Base-by-base conservation (phyloP, 1,140 invertebrate species). In the Anoplolepis gracilipes region DNA sequence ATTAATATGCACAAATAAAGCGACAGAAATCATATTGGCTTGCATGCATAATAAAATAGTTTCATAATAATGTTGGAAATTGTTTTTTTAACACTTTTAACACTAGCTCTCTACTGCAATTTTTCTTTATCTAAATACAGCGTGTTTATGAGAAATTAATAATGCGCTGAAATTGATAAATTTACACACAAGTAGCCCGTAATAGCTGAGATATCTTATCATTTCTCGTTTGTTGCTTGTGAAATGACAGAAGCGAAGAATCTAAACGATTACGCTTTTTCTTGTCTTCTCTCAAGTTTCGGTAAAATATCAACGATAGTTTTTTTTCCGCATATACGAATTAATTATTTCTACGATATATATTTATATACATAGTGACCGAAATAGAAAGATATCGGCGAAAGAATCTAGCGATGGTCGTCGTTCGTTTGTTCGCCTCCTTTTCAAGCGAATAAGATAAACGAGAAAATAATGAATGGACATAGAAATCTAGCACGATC, bases 391-490 rank as follows among this genome's bases (percentile, higher is more conserved):
- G 42, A 64, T 73, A 13, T 42, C 19, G 36, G 1, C 22, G 11
- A 57, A 36, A 2, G 8, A 42, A 8, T 25, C 7, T 30, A 42
- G 53, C 11, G 69, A 75, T 8, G 39, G 25, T 42, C 22, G 39
- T 76, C 13, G 7, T 33, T 19, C 22, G 57, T 53, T 76, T 67
- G 46, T 61, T 62, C 36, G 28, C 22, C 19, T 7, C 49, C 49
- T 13, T 49, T 61, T 59, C 16, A 36, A 64, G 64, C 13, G 33
- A 49, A 16, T 25, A 64, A 76, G 72, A 64, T 76, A 75, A 77
- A 84, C 30, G 33, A 84, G 81, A 64, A 77, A 64, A 84, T 49
- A 25, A 77, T 64, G 72, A 84, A 76, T 65, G 42, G 36, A 49
- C 22, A 53, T 36, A 59, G 1, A 19, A 82, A 82, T 59, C 49